Conservation (phyloP, 2,888 invertebrate species). For the Coremacera marginata region DNA sequence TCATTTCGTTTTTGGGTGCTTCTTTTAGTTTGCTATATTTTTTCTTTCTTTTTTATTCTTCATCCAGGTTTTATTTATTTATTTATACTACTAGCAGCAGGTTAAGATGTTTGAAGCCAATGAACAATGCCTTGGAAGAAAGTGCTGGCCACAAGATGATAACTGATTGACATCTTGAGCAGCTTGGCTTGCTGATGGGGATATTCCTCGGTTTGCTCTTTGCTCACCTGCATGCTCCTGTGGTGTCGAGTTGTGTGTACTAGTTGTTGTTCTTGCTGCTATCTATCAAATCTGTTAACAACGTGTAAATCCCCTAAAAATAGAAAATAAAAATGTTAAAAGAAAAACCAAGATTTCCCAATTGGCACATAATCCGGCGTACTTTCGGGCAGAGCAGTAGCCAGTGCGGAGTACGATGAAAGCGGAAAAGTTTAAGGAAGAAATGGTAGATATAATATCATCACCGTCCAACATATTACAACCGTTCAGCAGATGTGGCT, state of each 20-base stretch:
- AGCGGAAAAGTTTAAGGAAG: not conserved
- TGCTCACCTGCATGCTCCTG: constrained; percentile 8
- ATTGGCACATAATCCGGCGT: constrained; percentile 34
- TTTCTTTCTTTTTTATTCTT: not conserved
- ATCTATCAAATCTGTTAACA: constrained; percentile 33
- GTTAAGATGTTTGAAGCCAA: not conserved
- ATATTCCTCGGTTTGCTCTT: not conserved
- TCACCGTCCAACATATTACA: no score
- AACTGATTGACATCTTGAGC: constrained; percentile 34
- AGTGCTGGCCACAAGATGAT: not conserved
- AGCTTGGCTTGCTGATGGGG: not conserved
- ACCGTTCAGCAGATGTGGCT: no score
- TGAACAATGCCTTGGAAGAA: not conserved
- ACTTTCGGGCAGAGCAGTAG: not conserved
- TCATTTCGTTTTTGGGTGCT: not conserved
- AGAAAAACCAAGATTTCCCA: constrained; percentile 38
- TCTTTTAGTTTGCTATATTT: not conserved
- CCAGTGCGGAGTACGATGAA: not conserved
- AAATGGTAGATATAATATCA: not conserved
- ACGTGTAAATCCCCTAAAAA: constrained; percentile 30
- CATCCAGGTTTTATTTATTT: constrained; percentile 38
- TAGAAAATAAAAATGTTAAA: constrained; percentile 11
- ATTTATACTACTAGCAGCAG: constrained; percentile 15
- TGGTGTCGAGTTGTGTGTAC: not conserved
- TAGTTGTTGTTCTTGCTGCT: not conserved